These are phyloP conservation scores for Anoplopoma fimbria DNA, from an alignment of 2,113 vertebrate genomes.

Conservation along the genomic window DNA sequence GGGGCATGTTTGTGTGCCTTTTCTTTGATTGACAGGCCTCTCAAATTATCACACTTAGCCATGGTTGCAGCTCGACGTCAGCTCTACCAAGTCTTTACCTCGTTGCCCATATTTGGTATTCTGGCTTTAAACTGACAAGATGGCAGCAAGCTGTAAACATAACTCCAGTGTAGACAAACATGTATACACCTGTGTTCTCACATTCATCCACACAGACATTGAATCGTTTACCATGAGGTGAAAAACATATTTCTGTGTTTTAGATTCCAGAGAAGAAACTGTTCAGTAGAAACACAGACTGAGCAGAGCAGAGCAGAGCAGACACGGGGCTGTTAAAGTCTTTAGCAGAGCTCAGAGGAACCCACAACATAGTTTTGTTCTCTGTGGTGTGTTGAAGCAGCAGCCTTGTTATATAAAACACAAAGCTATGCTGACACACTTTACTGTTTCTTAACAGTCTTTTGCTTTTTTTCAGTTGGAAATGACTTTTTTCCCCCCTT, in stretches of 20 bases:
- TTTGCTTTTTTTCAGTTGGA: conserved; percentile 19
- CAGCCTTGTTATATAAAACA: conserved; percentile 72
- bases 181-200: conserved; percentile 37
- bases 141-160: conserved; percentile 13
- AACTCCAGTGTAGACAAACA: neutral
- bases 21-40: neutral
- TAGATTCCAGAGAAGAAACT: conserved; percentile 39
- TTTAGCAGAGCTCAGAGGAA: conserved; percentile 64
- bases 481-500: neutral
- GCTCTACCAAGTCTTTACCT: neutral
- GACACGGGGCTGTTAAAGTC: conserved; percentile 63
- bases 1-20: neutral
- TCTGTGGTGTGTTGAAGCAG: conserved; percentile 53
- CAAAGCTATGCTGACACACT: conserved; percentile 44
- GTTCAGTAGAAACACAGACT: conserved; percentile 25
- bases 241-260: conserved; percentile 39
- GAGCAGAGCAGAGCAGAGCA: conserved; percentile 49
- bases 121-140: conserved; percentile 11
- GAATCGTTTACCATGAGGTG: conserved; percentile 31
- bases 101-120: conserved; percentile 22
- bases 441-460: conserved; percentile 17
- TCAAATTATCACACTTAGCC: neutral
- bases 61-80: neutral
- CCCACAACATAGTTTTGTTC: conserved; percentile 65
- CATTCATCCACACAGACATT: conserved; percentile 7